Percentiles rank a stretch among this genome's conserved stretches.
Conservation (phyloP, 2,797 vertebrate genomes). For the Lutjanus argentimaculatus region DNA sequence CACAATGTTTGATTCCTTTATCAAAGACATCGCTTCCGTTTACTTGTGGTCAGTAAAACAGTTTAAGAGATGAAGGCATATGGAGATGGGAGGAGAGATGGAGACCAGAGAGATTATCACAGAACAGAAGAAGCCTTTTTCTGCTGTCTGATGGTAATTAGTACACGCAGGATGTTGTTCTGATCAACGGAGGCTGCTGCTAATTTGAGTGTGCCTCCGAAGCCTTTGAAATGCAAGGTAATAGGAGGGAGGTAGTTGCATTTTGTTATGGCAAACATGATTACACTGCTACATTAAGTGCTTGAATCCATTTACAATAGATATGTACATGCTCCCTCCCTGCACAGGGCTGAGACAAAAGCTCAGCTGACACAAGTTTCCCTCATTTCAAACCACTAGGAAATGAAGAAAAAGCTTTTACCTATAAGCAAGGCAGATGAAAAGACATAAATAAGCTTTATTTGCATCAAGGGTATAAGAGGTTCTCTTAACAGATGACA, state of each 20-base stretch:
- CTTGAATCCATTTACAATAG: constrained; percentile 38
- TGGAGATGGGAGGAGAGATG: constrained; percentile 8
- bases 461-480: neutral
- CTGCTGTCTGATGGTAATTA: constrained; percentile 51
- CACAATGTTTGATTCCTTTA: neutral
- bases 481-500: neutral
- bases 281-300: constrained; percentile 46
- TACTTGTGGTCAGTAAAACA: neutral
- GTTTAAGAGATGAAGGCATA: neutral
- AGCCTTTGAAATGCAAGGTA: constrained; percentile 61
- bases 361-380: constrained; percentile 11
- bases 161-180: constrained; percentile 48
- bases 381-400: constrained; percentile 10
- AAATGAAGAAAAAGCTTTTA: constrained; percentile 1
- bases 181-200: constrained; percentile 46
- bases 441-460: neutral
- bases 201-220: constrained; percentile 38
- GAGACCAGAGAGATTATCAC: neutral
- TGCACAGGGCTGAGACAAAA: constrained; percentile 16
- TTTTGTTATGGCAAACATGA: constrained; percentile 63
- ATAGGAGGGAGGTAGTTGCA: constrained; percentile 46
- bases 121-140: constrained; percentile 22
- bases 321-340: neutral
- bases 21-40: constrained; percentile 8
- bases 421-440: neutral